Conservation (phyloP, 2,113 vertebrate species). For the Caranx ignobilis region DNA sequence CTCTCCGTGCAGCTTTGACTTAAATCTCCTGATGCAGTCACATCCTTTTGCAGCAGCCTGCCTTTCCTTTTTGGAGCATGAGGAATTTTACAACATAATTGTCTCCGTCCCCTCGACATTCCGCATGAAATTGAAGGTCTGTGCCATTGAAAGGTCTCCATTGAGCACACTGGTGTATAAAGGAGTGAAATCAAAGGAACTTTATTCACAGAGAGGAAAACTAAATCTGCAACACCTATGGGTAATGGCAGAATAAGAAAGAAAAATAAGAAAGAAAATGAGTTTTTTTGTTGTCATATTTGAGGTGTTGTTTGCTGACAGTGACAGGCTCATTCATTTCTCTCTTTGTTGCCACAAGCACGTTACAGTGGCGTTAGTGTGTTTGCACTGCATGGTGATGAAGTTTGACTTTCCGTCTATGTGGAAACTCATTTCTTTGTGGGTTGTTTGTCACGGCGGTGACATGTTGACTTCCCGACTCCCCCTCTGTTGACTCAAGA, state of each 20-base stretch:
- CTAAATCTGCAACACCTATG: not conserved
- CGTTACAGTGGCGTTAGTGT: not conserved
- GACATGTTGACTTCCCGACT: not conserved
- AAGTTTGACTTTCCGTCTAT: not conserved
- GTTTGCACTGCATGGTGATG: not conserved
- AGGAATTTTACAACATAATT: constrained; percentile 23
- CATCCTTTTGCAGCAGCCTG: constrained; percentile 21
- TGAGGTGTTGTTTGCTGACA: not conserved
- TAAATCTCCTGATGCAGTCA: constrained; percentile 38
- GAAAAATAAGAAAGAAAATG: not conserved
- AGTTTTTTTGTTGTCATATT: not conserved
- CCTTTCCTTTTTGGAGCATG: constrained; percentile 17
- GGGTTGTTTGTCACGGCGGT: not conserved
- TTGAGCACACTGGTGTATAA: not conserved
- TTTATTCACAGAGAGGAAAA: not conserved
- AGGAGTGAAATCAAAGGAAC: not conserved
- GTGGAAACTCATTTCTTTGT: not conserved
- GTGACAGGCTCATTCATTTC: not conserved
- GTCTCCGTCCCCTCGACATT: constrained; percentile 16
- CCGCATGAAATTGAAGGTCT: constrained; percentile 8
- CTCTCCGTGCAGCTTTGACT: constrained; percentile 32
- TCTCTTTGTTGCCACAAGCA: not conserved
- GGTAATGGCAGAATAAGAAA: not conserved
- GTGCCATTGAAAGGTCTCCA: not conserved
- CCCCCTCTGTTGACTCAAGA: not conserved